Percentiles rank a stretch among this genome's conserved stretches.
These are phyloP conservation scores for Brachyistius frenatus DNA, from an alignment of 2,113 vertebrate species.

Conservation along the genomic window DNA sequence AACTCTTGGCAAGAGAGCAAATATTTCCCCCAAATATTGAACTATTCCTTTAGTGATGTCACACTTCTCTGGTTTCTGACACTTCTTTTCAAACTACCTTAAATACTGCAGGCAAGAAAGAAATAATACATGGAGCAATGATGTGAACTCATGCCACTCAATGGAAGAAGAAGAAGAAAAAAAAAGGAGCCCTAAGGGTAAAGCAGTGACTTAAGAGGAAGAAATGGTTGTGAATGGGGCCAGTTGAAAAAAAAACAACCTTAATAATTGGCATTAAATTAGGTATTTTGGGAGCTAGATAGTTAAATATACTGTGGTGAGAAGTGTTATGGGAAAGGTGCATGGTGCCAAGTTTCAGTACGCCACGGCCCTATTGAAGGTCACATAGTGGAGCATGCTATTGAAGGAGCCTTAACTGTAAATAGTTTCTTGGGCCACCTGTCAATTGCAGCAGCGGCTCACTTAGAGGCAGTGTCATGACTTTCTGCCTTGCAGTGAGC, in stretches of 20 bases:
- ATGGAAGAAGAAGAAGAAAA: not conserved
- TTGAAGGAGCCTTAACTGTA: constrained; percentile 79
- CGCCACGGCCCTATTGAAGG: constrained; percentile 72
- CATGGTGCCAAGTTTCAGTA: constrained; percentile 67
- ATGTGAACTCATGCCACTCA: too few relatives aligned
- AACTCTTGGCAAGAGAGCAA: too few relatives aligned
- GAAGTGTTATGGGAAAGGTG: constrained; percentile 16
- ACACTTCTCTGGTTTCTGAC: not conserved
- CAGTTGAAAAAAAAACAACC: not conserved
- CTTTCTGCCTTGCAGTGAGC: constrained; percentile 6
- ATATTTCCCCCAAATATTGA: too few relatives aligned
- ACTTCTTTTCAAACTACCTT: not conserved
- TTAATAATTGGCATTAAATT: not conserved
- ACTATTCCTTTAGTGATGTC: not conserved
- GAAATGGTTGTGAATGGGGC: not conserved
- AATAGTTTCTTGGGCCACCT: constrained; percentile 77
- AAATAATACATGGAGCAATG: too few relatives aligned
- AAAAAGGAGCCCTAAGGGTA: too few relatives aligned
- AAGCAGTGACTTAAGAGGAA: not conserved
- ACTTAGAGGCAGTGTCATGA: constrained; percentile 47
- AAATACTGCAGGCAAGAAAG: not conserved
- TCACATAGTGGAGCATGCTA: constrained; percentile 71
- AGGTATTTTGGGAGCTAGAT: not conserved
- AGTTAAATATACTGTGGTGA: not conserved
- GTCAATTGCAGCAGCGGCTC: constrained; percentile 51